These are phyloP conservation scores for Drosophila pectinifera DNA, from an alignment of 1,140 invertebrate species.

Conservation along the genomic window DNA sequence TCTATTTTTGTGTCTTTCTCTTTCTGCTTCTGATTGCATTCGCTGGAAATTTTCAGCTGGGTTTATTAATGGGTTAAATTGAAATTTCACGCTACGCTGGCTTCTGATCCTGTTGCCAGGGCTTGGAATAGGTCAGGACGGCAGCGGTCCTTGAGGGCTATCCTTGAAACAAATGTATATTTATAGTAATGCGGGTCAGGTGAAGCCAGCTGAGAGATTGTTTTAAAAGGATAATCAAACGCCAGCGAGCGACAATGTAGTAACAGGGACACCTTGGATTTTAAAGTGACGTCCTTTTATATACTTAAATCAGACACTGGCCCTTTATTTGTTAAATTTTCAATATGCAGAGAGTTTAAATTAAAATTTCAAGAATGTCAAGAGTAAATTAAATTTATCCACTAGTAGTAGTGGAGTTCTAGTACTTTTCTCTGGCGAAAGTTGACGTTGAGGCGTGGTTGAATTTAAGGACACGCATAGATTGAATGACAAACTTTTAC, in stretches of 20 bases:
- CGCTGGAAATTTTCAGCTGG: conserved; percentile 46
- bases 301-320: background rate
- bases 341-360: no score
- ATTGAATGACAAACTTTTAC: conserved; percentile 78
- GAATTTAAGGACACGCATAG: conserved; percentile 63
- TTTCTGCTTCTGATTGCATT: conserved; percentile 57
- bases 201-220: conserved; percentile 34
- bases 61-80: conserved; percentile 81
- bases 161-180: conserved; percentile 44
- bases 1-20: conserved; percentile 54
- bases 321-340: no score
- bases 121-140: conserved; percentile 33
- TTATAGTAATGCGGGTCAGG: conserved; percentile 24
- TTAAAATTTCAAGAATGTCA: no score
- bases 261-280: conserved; percentile 14
- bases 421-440: conserved; percentile 9
- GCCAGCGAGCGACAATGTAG: conserved; percentile 3
- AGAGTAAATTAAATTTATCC: background rate
- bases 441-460: conserved; percentile 43
- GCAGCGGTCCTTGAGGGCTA: conserved; percentile 9
- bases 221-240: conserved; percentile 26
- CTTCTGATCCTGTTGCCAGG: conserved; percentile 21
- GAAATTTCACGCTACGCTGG: conserved; percentile 74
- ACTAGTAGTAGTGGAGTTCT: no score
- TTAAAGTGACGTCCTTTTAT: background rate